A percentile compares a stretch with the other conserved stretches of the same genome.
Conservation (phyloP, 2,888 invertebrate species). For the Cryptops parisi region DNA sequence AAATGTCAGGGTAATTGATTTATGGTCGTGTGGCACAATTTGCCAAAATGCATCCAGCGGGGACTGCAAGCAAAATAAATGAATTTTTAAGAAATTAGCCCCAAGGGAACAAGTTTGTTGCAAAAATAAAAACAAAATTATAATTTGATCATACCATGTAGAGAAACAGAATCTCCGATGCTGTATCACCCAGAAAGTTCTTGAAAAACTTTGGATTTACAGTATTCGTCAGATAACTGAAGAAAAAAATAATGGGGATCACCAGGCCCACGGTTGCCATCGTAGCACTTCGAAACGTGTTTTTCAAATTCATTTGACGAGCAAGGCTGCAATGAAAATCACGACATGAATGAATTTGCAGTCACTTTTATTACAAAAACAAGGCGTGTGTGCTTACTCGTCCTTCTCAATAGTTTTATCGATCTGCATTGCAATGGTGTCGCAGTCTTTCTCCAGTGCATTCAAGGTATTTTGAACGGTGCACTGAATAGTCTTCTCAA, state of each 20-base stretch:
- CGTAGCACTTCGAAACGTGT: background rate
- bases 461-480: constrained; percentile 42
- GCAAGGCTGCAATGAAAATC: background rate
- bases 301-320: background rate
- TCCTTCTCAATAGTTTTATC: constrained; percentile 22
- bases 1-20: no score
- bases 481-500: constrained; percentile 41
- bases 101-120: no score
- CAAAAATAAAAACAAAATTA: no score
- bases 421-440: constrained; percentile 34
- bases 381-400: background rate
- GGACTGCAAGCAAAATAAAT: no score
- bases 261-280: background rate
- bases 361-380: background rate
- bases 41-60: no score
- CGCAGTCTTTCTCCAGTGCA: constrained; percentile 39
- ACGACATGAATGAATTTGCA: background rate
- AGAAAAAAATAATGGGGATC: background rate
- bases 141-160: background rate
- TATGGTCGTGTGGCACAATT: no score
- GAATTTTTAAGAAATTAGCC: no score
- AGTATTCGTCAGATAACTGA: background rate
- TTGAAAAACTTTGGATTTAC: background rate
- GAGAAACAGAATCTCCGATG: background rate
- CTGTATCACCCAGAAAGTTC: background rate